Percentiles rank a stretch among this genome's conserved stretches.
Evolutionary conservation across 2,888 invertebrate genomes (phyloP).

Genomic region (Paralinhomoeus sp.): DNA sequence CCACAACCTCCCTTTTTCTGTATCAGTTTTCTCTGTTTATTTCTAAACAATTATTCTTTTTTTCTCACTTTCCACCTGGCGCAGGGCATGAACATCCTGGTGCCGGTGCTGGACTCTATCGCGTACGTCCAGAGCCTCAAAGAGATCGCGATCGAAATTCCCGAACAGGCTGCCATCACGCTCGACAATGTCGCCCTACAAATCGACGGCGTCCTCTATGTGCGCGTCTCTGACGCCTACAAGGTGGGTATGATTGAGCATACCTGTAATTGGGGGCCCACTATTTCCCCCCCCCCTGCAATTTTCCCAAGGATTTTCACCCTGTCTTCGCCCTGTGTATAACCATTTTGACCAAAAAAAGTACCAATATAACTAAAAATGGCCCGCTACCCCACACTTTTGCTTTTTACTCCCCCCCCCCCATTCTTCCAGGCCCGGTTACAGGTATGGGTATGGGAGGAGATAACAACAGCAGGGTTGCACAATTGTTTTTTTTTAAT

Average conservation of each 20-base stretch:
- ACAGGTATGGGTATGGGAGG: too few species aligned
- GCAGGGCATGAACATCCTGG: conserved; percentile 61
- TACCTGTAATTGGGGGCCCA: too few species aligned
- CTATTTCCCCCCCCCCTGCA: too few species aligned
- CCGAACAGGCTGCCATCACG: conserved; percentile 92
- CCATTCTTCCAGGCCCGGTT: too few species aligned
- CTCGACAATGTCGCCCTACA: conserved; percentile 85
- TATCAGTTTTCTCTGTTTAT: neutral
- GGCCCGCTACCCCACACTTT: too few species aligned
- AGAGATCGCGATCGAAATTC: conserved; percentile 97
- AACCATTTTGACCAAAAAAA: too few species aligned
- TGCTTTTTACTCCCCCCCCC: too few species aligned
- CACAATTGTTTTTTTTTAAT: neutral
- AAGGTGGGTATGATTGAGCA: conserved; percentile 28
- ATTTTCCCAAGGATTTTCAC: too few species aligned
- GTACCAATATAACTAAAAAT: too few species aligned
- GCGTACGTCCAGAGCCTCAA: conserved; percentile 94
- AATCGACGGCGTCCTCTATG: conserved; percentile 87
- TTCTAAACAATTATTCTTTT: neutral
- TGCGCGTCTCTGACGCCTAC: conserved; percentile 76
- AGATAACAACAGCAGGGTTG: too few species aligned
- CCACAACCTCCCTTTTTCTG: too few species aligned
- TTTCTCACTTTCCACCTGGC: conserved; percentile 6
- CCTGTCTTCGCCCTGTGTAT: too few species aligned
- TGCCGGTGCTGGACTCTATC: conserved; percentile 71